Base-by-base conservation (phyloP, 2,797 vertebrate species). In the Psittacula echo region DNA sequence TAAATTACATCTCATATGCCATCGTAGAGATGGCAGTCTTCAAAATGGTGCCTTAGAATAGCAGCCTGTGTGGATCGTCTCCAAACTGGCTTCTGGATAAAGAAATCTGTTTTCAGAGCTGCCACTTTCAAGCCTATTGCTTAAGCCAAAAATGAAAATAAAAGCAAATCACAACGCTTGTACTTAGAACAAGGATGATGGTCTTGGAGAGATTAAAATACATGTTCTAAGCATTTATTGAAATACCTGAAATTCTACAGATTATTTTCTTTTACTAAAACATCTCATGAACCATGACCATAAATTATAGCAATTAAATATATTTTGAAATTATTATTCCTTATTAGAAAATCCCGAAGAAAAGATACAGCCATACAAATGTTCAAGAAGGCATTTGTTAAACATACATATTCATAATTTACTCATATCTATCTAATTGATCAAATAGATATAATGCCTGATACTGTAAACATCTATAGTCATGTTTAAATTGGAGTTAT, bases 71-170 rank as follows among this genome's bases (percentile, higher is more conserved):
- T 96, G 97, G 96, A 97, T 17, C 26, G 16, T 60, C 94, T 98
- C 98, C 98, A 98, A 96, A 74, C 98, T 98, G 98, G 98, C 97
- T 97, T 85, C 91, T 75, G 94, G 97, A 97, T 97, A 98, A 98
- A 98, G 97, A 97, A 98, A 97, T 96, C 97, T 98, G 97, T 94
- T 97, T 95, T 85, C 96, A 92, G 97, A 97, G 96, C 91, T 76
- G 94, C 94, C 88, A 87, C 73, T 44, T 98, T 97, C 97, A 97
- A 97, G 97, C 94, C 92, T 78, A 51, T 88, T 90, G 96, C 87
- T 75, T 85, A 94, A 97, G 98, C 98, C 97, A 98, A 97, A 77
- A 87, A 79, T 1, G 39, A 75, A 89, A 94, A 96, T 91, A 83
- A 96, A 96, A 96, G 95, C 81, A 90, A 95, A 90, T 74, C 87